phyloP scores from a whole-genome alignment of 2,888 invertebrate genomes.

The Pelosia muscerda region DNA sequence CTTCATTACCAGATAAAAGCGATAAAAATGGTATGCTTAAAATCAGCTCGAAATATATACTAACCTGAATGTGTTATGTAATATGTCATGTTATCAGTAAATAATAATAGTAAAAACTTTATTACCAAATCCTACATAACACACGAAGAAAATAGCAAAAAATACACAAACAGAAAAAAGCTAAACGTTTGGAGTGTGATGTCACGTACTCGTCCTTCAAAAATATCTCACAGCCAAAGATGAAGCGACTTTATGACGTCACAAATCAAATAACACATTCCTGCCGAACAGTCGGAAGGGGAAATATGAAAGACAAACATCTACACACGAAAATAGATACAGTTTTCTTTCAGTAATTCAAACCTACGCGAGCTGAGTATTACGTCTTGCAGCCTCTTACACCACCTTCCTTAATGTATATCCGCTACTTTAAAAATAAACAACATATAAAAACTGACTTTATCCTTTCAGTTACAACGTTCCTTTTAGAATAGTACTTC shows the following conservation, averaged over 20 bases:
- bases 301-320: conserved; percentile 54
- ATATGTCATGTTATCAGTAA: background rate
- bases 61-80: background rate
- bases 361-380: conserved; percentile 54
- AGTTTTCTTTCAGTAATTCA: conserved; percentile 51
- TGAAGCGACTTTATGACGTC: conserved; percentile 43
- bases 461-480: conserved; percentile 7
- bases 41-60: background rate
- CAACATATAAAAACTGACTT: conserved; percentile 35
- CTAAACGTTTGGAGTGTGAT: conserved; percentile 16
- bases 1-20: no score
- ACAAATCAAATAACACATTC: conserved; percentile 55
- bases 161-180: conserved; percentile 27
- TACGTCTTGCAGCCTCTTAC: conserved; percentile 52
- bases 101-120: conserved; percentile 17
- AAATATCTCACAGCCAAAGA: conserved; percentile 38
- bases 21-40: no score
- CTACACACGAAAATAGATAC: conserved; percentile 39
- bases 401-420: conserved; percentile 53
- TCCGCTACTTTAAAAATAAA: conserved; percentile 33
- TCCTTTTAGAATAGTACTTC: conserved; percentile 21
- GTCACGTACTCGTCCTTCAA: conserved; percentile 34
- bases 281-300: conserved; percentile 45
- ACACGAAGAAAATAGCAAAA: conserved; percentile 17
- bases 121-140: conserved; percentile 16